phyloP scores from a whole-genome alignment of 2,888 invertebrate genomes.

The Agrilus biguttatus region DNA sequence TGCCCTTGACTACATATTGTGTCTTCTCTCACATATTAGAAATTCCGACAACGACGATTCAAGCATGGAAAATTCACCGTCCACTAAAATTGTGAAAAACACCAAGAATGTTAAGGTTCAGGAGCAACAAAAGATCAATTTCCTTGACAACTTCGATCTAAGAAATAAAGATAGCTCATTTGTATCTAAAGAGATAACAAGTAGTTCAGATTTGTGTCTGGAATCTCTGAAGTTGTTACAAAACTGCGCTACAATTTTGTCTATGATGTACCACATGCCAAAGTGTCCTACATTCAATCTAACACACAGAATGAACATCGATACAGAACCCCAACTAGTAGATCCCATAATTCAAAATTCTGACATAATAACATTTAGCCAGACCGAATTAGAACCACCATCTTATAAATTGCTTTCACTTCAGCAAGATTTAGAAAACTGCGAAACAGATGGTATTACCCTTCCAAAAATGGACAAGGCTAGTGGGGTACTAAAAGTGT shows the following conservation, averaged over 20 bases:
- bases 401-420: slow-evolving; percentile 47
- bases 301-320: slow-evolving; percentile 68
- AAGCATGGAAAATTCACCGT: slow-evolving; percentile 2
- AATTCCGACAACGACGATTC: slow-evolving; percentile 41
- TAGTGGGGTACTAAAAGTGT: slow-evolving; percentile 75
- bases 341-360: slow-evolving; percentile 70
- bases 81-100: slow-evolving; percentile 5
- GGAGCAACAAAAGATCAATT: slow-evolving; percentile 4
- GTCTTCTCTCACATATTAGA: slow-evolving; percentile 64
- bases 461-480: slow-evolving; percentile 58
- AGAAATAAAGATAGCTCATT: slow-evolving; percentile 17
- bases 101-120: slow-evolving; percentile 5
- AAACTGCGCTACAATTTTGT: slow-evolving; percentile 73
- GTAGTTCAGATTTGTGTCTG: slow-evolving; percentile 42
- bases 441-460: slow-evolving; percentile 37
- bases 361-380: slow-evolving; percentile 38
- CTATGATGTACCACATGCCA: slow-evolving; percentile 90
- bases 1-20: slow-evolving; percentile 84
- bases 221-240: slow-evolving; percentile 76
- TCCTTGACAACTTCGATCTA: slow-evolving; percentile 5
- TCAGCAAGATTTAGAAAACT: slow-evolving; percentile 28
- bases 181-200: slow-evolving; percentile 15
- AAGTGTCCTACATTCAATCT: slow-evolving; percentile 87
- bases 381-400: slow-evolving; percentile 49
- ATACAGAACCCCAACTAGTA: slow-evolving; percentile 63